phyloP scores from a whole-genome alignment of 1,140 invertebrate species.

The Drosophila paulistorum region DNA sequence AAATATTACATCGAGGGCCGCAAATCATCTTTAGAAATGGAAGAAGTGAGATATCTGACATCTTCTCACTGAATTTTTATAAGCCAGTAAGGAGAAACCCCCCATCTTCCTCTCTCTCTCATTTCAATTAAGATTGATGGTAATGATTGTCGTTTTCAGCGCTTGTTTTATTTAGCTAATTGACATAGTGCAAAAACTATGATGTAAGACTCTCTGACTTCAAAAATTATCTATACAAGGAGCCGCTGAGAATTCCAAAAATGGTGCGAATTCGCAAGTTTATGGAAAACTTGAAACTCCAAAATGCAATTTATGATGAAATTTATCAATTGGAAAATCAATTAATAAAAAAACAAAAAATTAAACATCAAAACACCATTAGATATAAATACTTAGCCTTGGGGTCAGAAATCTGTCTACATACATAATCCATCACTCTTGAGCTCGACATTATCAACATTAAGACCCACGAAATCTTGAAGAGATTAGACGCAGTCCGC shows the following conservation, averaged over 20 bases:
- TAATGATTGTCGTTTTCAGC: constrained; percentile 67
- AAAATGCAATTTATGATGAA: constrained; percentile 1
- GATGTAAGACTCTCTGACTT: constrained; percentile 15
- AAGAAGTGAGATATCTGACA: constrained; percentile 26
- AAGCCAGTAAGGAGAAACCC: constrained; percentile 25
- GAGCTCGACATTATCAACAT: constrained; percentile 70
- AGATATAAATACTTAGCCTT: not conserved
- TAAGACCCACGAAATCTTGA: constrained; percentile 66
- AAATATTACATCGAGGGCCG: constrained; percentile 41
- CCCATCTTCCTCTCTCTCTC: not conserved
- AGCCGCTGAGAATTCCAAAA: constrained; percentile 38
- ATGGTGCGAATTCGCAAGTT: constrained; percentile 45
- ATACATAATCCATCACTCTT: constrained; percentile 63
- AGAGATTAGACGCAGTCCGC: constrained; percentile 57
- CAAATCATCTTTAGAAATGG: constrained; percentile 51
- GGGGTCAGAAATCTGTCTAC: not conserved
- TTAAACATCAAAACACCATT: constrained; percentile 12
- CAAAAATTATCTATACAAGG: constrained; percentile 22
- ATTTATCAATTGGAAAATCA: not conserved
- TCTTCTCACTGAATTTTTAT: constrained; percentile 61
- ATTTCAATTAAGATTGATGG: constrained; percentile 79
- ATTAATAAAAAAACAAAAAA: constrained; percentile 20
- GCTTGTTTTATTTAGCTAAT: constrained; percentile 51
- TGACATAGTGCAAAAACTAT: constrained; percentile 53
- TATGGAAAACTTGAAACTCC: constrained; percentile 15